Conservation (phyloP, 2,797 vertebrate genomes). For the Anguilla obscura region DNA sequence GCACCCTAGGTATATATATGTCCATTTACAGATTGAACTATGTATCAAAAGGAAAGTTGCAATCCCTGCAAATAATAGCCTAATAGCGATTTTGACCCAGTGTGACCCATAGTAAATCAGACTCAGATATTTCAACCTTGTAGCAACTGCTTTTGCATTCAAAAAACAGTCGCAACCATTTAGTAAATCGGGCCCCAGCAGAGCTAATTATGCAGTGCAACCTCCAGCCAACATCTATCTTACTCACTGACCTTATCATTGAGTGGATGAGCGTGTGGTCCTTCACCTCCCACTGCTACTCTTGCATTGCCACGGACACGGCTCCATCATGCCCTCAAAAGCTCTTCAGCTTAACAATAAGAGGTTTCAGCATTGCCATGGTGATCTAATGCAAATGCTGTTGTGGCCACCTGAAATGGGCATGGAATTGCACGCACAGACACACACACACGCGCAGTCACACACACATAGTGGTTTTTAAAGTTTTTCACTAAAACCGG, state of each 20-base stretch:
- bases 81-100: not conserved
- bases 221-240: not conserved
- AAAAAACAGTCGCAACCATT: not conserved
- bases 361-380: constrained; percentile 7
- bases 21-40: not conserved
- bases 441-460: not conserved
- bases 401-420: not conserved
- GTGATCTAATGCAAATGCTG: not conserved
- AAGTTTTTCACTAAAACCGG: too few species aligned
- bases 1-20: not conserved
- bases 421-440: not conserved
- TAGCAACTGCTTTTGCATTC: not conserved
- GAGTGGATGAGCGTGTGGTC: not conserved
- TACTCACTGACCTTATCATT: not conserved
- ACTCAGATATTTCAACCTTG: not conserved
- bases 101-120: not conserved
- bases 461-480: not conserved
- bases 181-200: not conserved
- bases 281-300: constrained; percentile 2
- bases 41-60: not conserved
- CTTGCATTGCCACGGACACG: not conserved
- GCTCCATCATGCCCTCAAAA: not conserved
- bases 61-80: not conserved
- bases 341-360: not conserved
- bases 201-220: not conserved